These are phyloP conservation scores for Tetrax tetrax DNA, from an alignment of 2,113 vertebrate species.

Conservation along the genomic window DNA sequence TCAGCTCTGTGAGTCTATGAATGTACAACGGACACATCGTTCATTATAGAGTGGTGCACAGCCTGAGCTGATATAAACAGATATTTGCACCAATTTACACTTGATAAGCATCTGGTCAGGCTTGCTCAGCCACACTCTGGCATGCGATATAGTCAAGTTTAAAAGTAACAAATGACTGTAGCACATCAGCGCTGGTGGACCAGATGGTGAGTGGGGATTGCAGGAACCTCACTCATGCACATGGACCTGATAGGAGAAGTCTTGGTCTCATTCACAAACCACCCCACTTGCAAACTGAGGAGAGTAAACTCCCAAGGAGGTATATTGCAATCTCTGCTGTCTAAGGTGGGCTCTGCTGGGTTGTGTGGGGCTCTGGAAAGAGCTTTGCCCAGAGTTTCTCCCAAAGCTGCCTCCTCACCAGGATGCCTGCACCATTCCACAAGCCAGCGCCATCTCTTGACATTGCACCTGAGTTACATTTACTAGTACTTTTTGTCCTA, in stretches of 20 bases:
- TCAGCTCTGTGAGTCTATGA: neutral
- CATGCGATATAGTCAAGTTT: neutral
- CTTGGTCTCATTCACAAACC: neutral
- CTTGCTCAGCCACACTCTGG: slow-evolving; percentile 42
- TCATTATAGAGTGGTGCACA: slow-evolving; percentile 7
- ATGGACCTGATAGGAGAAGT: neutral
- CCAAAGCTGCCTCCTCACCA: neutral
- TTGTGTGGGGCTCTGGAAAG: neutral
- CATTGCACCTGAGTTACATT: neutral
- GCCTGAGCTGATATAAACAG: slow-evolving; percentile 11
- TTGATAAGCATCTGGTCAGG: slow-evolving; percentile 56
- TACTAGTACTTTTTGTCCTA: neutral
- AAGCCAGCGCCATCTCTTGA: neutral
- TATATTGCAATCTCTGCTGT: neutral
- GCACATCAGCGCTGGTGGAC: neutral
- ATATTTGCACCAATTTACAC: slow-evolving; percentile 26
- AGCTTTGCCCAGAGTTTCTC: neutral
- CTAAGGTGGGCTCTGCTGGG: neutral
- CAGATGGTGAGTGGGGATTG: slow-evolving; percentile 3
- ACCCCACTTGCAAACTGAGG: neutral
- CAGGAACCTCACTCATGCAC: neutral
- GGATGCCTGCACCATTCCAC: neutral
- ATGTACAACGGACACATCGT: neutral
- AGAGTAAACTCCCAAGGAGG: neutral
- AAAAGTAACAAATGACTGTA: slow-evolving; percentile 42